These are phyloP conservation scores for Drosophila prosaltans DNA, from an alignment of 1,140 invertebrate genomes.

Conservation along the genomic window DNA sequence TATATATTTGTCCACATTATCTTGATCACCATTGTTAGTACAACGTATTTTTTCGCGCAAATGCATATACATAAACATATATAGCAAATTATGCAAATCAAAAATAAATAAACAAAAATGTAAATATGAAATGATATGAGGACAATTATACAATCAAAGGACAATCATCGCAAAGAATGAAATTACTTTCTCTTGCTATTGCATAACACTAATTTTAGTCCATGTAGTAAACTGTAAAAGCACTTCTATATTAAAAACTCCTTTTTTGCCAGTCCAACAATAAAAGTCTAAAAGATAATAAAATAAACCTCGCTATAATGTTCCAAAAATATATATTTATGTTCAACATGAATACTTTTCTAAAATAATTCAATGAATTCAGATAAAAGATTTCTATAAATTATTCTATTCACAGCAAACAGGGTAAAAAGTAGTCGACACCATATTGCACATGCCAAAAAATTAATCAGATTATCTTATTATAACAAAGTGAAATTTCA, in stretches of 20 bases:
- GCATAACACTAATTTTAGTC: not conserved
- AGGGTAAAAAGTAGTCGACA: not conserved
- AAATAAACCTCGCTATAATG: no score
- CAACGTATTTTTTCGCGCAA: not conserved
- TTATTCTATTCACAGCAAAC: no score
- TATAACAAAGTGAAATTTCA: not conserved
- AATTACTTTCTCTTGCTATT: not conserved
- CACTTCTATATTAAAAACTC: no score
- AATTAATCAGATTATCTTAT: not conserved
- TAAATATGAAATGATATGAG: not conserved
- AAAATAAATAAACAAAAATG: constrained; percentile 9
- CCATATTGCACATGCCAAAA: not conserved
- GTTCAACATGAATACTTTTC: no score
- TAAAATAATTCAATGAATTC: no score
- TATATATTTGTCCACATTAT: constrained; percentile 23
- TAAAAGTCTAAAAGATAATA: no score
- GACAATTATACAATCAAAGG: not conserved
- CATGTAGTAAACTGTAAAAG: no score
- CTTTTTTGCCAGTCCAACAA: no score
- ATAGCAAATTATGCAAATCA: not conserved
- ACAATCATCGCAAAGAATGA: not conserved
- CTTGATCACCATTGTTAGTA: constrained; percentile 21
- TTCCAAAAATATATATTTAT: no score
- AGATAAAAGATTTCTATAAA: no score
- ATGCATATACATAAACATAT: not conserved